Evolutionary conservation across 2,113 vertebrate genomes (phyloP).

Genomic region (Myrmecophaga tridactyla): DNA sequence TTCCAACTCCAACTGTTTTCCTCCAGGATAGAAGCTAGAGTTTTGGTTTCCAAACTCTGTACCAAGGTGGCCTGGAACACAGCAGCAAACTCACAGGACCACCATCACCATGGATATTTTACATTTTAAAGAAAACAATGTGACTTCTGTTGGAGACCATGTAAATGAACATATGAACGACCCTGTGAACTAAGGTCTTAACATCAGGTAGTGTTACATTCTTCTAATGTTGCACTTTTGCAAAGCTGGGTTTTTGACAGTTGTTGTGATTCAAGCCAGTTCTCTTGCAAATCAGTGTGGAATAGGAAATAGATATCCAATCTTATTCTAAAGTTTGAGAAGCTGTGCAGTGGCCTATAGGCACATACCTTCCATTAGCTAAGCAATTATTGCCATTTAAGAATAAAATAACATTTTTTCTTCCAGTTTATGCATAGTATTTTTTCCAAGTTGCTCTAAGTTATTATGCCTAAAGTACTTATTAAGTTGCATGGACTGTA

Average conservation of each 20-base stretch:
- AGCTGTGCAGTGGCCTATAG: background rate
- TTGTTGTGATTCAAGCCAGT: background rate
- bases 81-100: background rate
- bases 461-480: background rate
- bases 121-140: background rate
- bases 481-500: conserved; percentile 2
- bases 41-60: background rate
- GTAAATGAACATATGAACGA: too few relatives aligned
- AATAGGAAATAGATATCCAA: background rate
- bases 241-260: background rate
- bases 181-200: background rate
- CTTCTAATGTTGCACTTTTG: background rate
- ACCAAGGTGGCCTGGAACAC: background rate
- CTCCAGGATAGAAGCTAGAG: background rate
- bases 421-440: background rate
- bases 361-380: background rate
- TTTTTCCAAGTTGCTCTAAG: background rate
- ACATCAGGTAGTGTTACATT: background rate
- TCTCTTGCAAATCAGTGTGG: background rate
- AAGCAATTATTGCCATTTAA: background rate
- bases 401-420: background rate
- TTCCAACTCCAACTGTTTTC: background rate
- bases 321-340: background rate
- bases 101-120: background rate
- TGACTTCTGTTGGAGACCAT: background rate